Evolutionary conservation across 2,888 invertebrate species (phyloP).

Genomic region (Reticulitermes lucifugus): DNA sequence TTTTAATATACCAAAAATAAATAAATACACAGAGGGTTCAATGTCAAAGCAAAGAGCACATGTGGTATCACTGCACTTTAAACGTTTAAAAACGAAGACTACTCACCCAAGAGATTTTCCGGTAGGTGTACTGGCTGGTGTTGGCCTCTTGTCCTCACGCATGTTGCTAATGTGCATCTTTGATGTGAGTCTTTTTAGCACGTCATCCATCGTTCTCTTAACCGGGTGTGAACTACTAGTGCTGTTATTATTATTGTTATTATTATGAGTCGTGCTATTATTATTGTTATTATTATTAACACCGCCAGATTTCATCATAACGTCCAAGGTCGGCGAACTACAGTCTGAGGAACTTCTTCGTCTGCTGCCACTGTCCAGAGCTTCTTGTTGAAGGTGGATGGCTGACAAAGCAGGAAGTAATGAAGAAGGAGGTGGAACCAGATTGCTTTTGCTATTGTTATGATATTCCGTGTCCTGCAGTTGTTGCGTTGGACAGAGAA

Average conservation of each 20-base stretch:
- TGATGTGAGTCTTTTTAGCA: slow-evolving; percentile 85
- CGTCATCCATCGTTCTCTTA: slow-evolving; percentile 91
- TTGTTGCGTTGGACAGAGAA: slow-evolving; percentile 52
- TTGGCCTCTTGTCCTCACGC: slow-evolving; percentile 75
- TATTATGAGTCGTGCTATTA: slow-evolving; percentile 60
- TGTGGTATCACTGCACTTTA: too few relatives aligned
- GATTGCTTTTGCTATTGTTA: not conserved
- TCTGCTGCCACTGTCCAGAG: slow-evolving; percentile 49
- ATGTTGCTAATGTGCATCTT: slow-evolving; percentile 84
- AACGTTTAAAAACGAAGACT: not conserved
- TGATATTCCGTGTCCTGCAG: not conserved
- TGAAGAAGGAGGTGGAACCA: slow-evolving; percentile 43
- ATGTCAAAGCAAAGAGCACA: too few relatives aligned
- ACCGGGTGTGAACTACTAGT: slow-evolving; percentile 71
- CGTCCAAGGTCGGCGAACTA: slow-evolving; percentile 77
- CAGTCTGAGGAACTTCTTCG: slow-evolving; percentile 75
- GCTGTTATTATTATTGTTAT: slow-evolving; percentile 63
- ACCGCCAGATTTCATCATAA: slow-evolving; percentile 59
- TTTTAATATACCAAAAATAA: too few relatives aligned
- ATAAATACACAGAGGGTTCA: too few relatives aligned
- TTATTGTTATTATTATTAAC: slow-evolving; percentile 61
- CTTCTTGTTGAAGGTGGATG: slow-evolving; percentile 65
- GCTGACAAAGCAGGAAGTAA: slow-evolving; percentile 54
- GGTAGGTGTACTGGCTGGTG: slow-evolving; percentile 73
- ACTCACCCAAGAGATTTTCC: slow-evolving; percentile 65